phyloP scores from a whole-genome alignment of 2,113 vertebrate genomes.

The Poeciliopsis occidentalis region DNA sequence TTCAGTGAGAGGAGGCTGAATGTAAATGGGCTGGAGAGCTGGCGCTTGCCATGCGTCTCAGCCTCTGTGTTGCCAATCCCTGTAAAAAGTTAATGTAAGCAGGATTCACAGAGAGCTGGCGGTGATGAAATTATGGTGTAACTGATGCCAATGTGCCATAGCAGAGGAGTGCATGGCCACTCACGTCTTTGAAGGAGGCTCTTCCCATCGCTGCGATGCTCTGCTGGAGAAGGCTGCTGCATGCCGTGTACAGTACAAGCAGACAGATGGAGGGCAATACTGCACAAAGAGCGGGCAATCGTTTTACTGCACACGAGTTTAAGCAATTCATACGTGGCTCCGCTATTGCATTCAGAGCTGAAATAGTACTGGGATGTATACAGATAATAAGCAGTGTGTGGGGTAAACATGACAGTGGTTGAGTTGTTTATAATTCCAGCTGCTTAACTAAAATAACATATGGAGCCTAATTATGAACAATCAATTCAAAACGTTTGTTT shows the following conservation, averaged over 20 bases:
- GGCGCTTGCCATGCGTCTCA: constrained; percentile 67
- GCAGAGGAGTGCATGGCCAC: constrained; percentile 67
- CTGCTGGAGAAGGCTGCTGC: constrained; percentile 65
- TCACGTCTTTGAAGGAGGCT: constrained; percentile 72
- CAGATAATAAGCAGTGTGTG: constrained; percentile 3
- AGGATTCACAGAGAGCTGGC: constrained; percentile 81
- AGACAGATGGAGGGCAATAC: constrained; percentile 72
- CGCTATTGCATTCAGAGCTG: constrained; percentile 47
- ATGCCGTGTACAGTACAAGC: constrained; percentile 62
- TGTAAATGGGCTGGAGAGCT: constrained; percentile 58
- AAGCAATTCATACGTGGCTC: constrained; percentile 37
- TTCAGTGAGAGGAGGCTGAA: constrained; percentile 45
- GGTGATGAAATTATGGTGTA: constrained; percentile 87
- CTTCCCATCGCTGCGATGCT: constrained; percentile 65
- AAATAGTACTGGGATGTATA: constrained; percentile 34
- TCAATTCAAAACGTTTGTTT: neutral
- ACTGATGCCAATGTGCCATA: constrained; percentile 82
- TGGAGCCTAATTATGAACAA: neutral
- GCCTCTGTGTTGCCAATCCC: constrained; percentile 79
- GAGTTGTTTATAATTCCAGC: neutral
- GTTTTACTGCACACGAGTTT: constrained; percentile 40
- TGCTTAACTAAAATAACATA: neutral
- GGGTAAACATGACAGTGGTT: neutral
- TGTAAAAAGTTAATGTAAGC: constrained; percentile 85
- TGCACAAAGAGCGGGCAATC: constrained; percentile 66